A percentile compares a stretch with the other conserved stretches of the same genome.
Conservation (phyloP, 2,888 invertebrate genomes). For the Limnephilus marmoratus region DNA sequence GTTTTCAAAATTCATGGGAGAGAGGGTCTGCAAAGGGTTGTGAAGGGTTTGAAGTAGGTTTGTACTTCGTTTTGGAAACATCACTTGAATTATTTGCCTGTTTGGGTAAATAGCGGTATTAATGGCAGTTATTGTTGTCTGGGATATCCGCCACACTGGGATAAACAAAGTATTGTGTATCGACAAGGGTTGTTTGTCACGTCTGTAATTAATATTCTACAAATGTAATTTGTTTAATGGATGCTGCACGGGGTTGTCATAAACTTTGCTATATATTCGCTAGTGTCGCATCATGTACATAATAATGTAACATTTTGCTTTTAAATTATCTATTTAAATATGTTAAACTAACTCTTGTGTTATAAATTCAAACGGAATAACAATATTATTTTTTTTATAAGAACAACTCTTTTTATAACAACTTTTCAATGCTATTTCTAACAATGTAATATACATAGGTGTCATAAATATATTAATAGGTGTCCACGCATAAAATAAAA, state of each 20-base stretch:
- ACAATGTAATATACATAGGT: too few relatives aligned
- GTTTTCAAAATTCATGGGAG: slow-evolving; percentile 58
- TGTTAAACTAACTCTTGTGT: too few relatives aligned
- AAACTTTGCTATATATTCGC: background rate
- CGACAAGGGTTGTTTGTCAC: slow-evolving; percentile 41
- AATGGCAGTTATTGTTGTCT: slow-evolving; percentile 41
- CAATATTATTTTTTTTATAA: too few relatives aligned
- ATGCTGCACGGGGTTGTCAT: background rate
- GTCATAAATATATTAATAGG: too few relatives aligned
- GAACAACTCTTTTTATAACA: too few relatives aligned
- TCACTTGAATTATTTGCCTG: slow-evolving; percentile 62
- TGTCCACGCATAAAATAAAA: too few relatives aligned
- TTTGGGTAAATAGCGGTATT: slow-evolving; percentile 57
- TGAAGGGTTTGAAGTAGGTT: slow-evolving; percentile 54
- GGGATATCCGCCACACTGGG: background rate
- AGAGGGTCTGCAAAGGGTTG: slow-evolving; percentile 57
- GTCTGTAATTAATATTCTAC: slow-evolving; percentile 17
- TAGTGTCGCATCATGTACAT: too few relatives aligned
- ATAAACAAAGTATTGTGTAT: slow-evolving; percentile 15
- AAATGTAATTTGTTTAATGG: slow-evolving; percentile 11
- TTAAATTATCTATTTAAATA: too few relatives aligned
- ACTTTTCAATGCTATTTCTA: too few relatives aligned
- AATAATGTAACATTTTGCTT: too few relatives aligned
- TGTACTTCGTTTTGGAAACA: slow-evolving; percentile 54
- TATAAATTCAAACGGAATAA: too few relatives aligned